Evolutionary conservation across 2,888 invertebrate species (phyloP).

Genomic region (Morinoia aosen): DNA sequence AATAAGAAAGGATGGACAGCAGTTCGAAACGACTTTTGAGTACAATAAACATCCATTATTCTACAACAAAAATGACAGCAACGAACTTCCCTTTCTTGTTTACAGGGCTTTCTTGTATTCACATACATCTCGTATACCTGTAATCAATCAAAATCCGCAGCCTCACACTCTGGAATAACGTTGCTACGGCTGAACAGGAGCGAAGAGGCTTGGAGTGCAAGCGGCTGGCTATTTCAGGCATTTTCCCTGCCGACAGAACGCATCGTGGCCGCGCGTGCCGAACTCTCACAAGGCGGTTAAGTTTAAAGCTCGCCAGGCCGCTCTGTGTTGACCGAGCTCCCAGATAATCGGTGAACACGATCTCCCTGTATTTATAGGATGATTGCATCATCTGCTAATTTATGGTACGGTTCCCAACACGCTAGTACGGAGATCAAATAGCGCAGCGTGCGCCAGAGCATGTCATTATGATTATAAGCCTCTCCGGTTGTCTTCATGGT

Average conservation of each 20-base stretch:
- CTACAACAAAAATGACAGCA: no score
- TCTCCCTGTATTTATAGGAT: constrained; percentile 45
- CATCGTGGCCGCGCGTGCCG: background rate
- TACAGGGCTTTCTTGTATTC: no score
- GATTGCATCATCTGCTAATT: constrained; percentile 46
- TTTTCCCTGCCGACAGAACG: background rate
- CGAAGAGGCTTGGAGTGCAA: background rate
- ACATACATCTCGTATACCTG: no score
- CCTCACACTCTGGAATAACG: background rate
- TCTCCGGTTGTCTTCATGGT: background rate
- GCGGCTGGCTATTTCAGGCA: background rate
- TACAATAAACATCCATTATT: no score
- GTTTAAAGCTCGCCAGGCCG: background rate
- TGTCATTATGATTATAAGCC: background rate
- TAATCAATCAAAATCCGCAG: background rate
- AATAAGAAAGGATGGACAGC: no score
- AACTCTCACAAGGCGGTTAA: background rate
- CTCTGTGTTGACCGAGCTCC: constrained; percentile 25
- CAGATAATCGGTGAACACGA: constrained; percentile 47
- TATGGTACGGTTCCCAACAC: constrained; percentile 35
- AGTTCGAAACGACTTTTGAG: no score
- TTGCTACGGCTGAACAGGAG: background rate
- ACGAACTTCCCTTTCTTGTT: no score
- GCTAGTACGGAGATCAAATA: constrained; percentile 10
- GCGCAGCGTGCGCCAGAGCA: background rate